Base-by-base conservation (phyloP, 35 echinoderm and acorn worm genomes). In the Diadema setosum region DNA sequence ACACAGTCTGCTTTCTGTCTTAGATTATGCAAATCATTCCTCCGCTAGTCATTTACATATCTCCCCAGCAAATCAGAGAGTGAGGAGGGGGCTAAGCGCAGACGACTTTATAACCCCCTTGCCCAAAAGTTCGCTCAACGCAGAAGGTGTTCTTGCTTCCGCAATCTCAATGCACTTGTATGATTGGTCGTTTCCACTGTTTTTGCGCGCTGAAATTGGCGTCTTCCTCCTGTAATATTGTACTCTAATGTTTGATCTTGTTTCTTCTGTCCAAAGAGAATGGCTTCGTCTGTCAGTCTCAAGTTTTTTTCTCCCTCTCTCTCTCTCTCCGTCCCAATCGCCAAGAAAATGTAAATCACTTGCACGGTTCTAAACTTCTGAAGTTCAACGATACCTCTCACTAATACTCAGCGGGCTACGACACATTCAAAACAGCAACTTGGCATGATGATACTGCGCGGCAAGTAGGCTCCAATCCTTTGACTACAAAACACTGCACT, bases 161-260 rank as follows among this genome's bases (percentile, higher is more conserved):
- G 73, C 73, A 78, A 21, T 78, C 35, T 78, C 73, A 44, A 78
- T 78, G 73, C 73, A 44, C 35, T 42, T 78, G 33, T 78, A 44
- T 78, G 39, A 78, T 78, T 78, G 73, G 73, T 78, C 73, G 73
- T 78, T 78, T 78, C 73, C 73, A 78, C 35, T 78, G 37, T 78
- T 26, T 78, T 78, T 44, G 73, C 73, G 27, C 73, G 40, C 73
- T 36, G 24, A 78, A 78, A 78, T 78, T 78, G 40, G 27, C 37
- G n/a, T 25, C 73, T 78, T 78, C 73, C 73, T 78, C 44, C 44
- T 16, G 15, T 35, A 23, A 36, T 18, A 43, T n/a, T 18, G 3
- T 78, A 35, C n/a, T 42, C 35, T 78, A 20, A 44, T 78, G 73
- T 78, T 78, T 67, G 2, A 32, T 67, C 27, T 67, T 67, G 21